Evolutionary conservation across 1,140 invertebrate genomes (phyloP).

Genomic region (Drosophila tropicalis): DNA sequence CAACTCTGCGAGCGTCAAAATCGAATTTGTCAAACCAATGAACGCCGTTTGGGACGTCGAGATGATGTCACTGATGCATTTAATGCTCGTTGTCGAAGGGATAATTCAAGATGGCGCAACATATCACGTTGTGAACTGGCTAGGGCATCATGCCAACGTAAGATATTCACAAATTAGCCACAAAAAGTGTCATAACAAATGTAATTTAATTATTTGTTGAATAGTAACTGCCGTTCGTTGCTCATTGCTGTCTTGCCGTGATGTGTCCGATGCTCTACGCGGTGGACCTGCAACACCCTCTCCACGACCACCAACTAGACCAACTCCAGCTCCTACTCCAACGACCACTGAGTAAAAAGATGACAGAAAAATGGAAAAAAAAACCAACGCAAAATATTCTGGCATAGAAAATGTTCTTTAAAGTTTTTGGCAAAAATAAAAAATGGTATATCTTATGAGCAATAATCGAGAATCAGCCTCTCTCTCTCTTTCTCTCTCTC

Average conservation of each 20-base stretch:
- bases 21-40: constrained; percentile 10
- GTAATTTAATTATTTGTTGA: not conserved
- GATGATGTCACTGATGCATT: constrained; percentile 39
- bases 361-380: too few relatives aligned
- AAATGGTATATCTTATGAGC: constrained; percentile 13
- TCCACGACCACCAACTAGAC: not conserved
- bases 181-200: not conserved
- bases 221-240: constrained; percentile 34
- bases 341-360: not conserved
- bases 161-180: constrained; percentile 2
- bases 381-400: not conserved
- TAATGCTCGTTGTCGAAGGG: constrained; percentile 31
- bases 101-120: constrained; percentile 20
- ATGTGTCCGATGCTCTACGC: constrained; percentile 26
- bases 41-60: constrained; percentile 20
- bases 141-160: constrained; percentile 44
- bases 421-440: constrained; percentile 12
- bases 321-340: not conserved
- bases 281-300: not conserved
- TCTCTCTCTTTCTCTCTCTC: not conserved
- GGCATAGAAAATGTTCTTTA: constrained; percentile 12
- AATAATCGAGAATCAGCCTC: constrained; percentile 10
- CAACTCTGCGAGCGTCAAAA: constrained; percentile 22
- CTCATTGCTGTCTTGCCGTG: constrained; percentile 27
- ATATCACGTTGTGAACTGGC: constrained; percentile 51